Evolutionary conservation across 2,797 vertebrate genomes (phyloP), one percentile per base, ranked within the genome.

Genomic region (Anomalospiza imberbis): DNA sequence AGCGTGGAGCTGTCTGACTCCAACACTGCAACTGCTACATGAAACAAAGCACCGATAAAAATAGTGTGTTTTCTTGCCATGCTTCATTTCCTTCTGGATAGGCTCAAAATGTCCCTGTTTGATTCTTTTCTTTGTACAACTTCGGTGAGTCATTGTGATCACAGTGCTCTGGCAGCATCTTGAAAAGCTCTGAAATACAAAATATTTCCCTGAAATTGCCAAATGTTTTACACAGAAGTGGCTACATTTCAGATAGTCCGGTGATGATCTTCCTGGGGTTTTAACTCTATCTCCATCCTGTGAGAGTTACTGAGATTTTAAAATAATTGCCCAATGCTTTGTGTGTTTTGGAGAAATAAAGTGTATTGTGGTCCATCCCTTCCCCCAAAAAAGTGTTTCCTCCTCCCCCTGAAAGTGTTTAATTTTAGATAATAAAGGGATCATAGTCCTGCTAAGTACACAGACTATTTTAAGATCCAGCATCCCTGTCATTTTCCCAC

Each of bases 111-210:
- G 93, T 93, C 83, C 93, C 89, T 32, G 81, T 80, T 96, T 92
- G 93, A 91, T 91, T 94, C 94, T 93, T 83, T 55, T 42, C 94
- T 96, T 94, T 93, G 73, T 88, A 51, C 25, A 7, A 66, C 91
- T 94, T 74, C 85, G 75, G 83, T 95, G 96, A 96, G 88, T 96
- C 96, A 95, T 45, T 90, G 89, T 78, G 91, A 94, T 94, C 96
- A 34, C 89, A 78, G 89, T 3, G 48, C 93, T 91, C 79, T 89
- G 91, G 94, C 93, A 95, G 85, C 83, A 11, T 78, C 68, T 91
- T 60, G 85, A 70, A 77, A 90, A 84, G 70, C 91, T 91, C 79
- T 74, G 73, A 88, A 83, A 78, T 32, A 44, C 65, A 65, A 91
- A 96, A 61, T 72, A 84, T 78, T 88, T 89, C 82, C 88, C 51